Percentiles rank a stretch among this genome's conserved stretches.
phyloP scores from a whole-genome alignment of 2,888 invertebrate genomes.

The Lacanobia wlatinum region DNA sequence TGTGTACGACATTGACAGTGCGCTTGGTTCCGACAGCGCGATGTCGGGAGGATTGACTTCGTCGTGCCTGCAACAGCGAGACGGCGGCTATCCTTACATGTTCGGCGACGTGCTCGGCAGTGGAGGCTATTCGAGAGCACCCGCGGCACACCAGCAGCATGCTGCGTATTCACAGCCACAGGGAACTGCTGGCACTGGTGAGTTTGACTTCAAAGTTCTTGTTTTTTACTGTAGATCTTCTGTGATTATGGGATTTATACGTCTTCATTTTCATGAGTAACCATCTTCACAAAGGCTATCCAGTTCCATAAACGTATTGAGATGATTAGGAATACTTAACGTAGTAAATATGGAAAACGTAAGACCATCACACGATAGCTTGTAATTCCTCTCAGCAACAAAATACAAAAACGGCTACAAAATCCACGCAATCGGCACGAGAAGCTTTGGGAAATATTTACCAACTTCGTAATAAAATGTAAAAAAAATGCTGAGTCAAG shows the following conservation, averaged over 20 bases:
- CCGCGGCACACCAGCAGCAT: constrained; percentile 95
- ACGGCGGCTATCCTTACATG: constrained; percentile 96
- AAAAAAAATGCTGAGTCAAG: constrained; percentile 88
- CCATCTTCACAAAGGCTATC: not conserved
- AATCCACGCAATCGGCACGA: constrained; percentile 81
- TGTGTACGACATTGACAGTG: constrained; percentile 40
- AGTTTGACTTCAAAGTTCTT: constrained; percentile 59
- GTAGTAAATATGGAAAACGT: not conserved
- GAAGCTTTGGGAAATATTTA: constrained; percentile 87
- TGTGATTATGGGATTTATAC: not conserved
- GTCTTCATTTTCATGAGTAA: not conserved
- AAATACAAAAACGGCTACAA: constrained; percentile 70
- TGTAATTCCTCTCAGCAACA: constrained; percentile 35
- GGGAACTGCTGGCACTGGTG: constrained; percentile 90
- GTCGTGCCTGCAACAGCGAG: constrained; percentile 96
- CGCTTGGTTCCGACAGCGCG: constrained; percentile 91
- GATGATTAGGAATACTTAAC: not conserved
- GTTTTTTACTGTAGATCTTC: not conserved
- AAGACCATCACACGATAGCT: constrained; percentile 22
- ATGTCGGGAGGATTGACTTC: constrained; percentile 96
- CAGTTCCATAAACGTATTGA: not conserved
- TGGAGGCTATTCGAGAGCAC: constrained; percentile 93
- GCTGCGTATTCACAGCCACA: constrained; percentile 92
- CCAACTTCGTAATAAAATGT: constrained; percentile 88
- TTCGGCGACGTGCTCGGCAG: constrained; percentile 96